Conservation (phyloP, 2,888 invertebrate genomes). For the Polylopha cassiicola region DNA sequence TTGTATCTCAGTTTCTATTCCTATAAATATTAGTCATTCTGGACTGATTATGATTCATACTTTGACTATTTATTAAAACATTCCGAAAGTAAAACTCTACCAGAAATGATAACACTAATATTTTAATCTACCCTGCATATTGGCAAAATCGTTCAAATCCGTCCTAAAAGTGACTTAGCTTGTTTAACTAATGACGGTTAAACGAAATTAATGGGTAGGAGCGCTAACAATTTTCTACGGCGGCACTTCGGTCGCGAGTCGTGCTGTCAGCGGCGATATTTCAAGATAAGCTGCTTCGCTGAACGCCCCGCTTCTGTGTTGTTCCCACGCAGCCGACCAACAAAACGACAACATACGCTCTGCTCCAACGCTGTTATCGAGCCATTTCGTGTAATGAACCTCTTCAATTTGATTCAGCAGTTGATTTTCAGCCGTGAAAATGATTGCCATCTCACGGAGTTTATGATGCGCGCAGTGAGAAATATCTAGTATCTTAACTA, state of each 20-base stretch:
- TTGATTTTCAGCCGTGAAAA: conserved; percentile 6
- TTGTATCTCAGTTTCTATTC: no score
- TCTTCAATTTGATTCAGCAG: conserved; percentile 17
- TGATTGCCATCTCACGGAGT: conserved; percentile 5
- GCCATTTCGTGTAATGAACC: conserved; percentile 37
- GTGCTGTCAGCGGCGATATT: conserved; percentile 60
- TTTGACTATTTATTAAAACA: no score
- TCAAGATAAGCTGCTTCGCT: conserved; percentile 61
- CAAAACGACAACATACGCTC: conserved; percentile 28
- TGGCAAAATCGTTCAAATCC: conserved; percentile 17
- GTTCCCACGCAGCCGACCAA: conserved; percentile 51
- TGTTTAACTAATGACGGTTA: conserved; percentile 39
- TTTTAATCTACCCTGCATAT: conserved; percentile 18
- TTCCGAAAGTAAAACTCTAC: no score
- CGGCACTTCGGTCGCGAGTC: conserved; percentile 40
- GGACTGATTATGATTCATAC: no score
- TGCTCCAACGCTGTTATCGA: conserved; percentile 24
- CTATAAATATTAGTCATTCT: no score
- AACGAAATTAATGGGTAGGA: conserved; percentile 52
- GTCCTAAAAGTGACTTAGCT: conserved; percentile 26
- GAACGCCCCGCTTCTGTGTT: conserved; percentile 43
- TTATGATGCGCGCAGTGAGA: conserved; percentile 1
- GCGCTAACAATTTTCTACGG: conserved; percentile 47
- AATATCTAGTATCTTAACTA: no score
- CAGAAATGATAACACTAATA: conserved; percentile 8